Base-by-base conservation (phyloP, 2,113 vertebrate species). In the Hyperopisus bebe region DNA sequence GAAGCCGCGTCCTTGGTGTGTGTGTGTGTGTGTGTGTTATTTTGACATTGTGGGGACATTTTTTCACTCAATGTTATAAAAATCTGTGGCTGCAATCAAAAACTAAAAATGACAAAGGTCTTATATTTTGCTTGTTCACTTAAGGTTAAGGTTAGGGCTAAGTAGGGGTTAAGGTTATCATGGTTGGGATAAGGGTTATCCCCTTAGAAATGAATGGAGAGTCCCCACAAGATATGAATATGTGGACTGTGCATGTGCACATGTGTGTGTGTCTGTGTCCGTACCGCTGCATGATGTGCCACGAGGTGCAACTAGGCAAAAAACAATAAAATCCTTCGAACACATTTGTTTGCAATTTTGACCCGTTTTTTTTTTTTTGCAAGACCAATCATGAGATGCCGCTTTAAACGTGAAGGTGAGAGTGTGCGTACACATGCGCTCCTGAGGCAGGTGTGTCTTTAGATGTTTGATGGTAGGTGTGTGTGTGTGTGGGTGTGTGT, bases 1-100 rank as follows among this genome's bases (percentile, higher is more conserved):
- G 94, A 94, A 92, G 94, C 94, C 93, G 91, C 89, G 90, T 94
- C 94, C 92, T 88, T 91, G 89, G 91, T 93, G 93, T 92, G 53
- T 58, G 21, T 58, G 53, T 55, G 53, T 55, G 58, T 74, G 91
- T 91, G 91, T 93, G 93, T 92, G 55, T 66, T 53, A 53, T 21
- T 55, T 55, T 55, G n/a, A 70, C n/a, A 66, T 1, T 62, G 58
- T 62, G 58, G 58, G 24, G 58, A 62, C 3, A 11, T 62, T 62
- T 62, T n/a, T 62, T 62, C 55, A n/a, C 5, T 55, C 53, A 9
- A 62, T 58, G 6, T 62, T 62, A 62, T 62, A 55, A 55, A 55
- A 55, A 55, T 21, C 53, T 55, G 53, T 55, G 53, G 53, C 53
- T 55, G 53, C 19, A 21, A 21, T 55, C 53, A 55, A 55, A 55